Percentiles rank a stretch among this genome's conserved stretches.
Conservation (phyloP, 1,140 invertebrate genomes). For the Marisa cornuarietis region DNA sequence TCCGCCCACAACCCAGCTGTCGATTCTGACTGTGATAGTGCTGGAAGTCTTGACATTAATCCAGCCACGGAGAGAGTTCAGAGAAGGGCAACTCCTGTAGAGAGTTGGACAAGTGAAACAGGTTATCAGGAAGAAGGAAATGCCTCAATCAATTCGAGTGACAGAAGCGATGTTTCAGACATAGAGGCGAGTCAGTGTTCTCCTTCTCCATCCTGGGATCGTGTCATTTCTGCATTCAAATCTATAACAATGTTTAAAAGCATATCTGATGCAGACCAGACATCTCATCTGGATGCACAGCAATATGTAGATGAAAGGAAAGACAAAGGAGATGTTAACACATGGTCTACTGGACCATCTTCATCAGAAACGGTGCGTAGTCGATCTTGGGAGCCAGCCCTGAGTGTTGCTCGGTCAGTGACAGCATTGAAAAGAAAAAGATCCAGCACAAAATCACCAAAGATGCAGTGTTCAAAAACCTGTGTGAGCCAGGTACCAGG, state of each 20-base stretch:
- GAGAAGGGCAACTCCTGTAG: background rate
- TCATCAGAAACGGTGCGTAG: background rate
- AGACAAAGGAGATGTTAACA: background rate
- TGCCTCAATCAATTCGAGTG: slow-evolving; percentile 3
- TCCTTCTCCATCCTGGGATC: slow-evolving; percentile 16
- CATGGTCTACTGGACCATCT: background rate
- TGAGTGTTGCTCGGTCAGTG: slow-evolving; percentile 95
- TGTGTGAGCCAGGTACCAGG: background rate
- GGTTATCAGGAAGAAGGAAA: background rate
- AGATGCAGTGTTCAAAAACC: background rate
- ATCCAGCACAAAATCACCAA: slow-evolving; percentile 80
- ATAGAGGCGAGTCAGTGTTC: slow-evolving; percentile 18
- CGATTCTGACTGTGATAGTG: background rate
- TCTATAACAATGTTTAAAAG: slow-evolving; percentile 3
- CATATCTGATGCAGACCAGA: background rate
- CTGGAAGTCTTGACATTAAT: background rate
- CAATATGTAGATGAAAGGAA: background rate
- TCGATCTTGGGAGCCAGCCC: slow-evolving; percentile 30
- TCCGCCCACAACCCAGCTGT: background rate
- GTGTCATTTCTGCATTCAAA: slow-evolving; percentile 1
- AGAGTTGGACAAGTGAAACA: background rate
- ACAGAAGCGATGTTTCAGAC: slow-evolving; percentile 12
- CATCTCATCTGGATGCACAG: no score
- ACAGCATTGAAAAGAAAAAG: slow-evolving; percentile 98
- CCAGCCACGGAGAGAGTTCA: background rate